These are phyloP conservation scores for Argyra leucocephala DNA, from an alignment of 2,888 invertebrate genomes.

Conservation along the genomic window DNA sequence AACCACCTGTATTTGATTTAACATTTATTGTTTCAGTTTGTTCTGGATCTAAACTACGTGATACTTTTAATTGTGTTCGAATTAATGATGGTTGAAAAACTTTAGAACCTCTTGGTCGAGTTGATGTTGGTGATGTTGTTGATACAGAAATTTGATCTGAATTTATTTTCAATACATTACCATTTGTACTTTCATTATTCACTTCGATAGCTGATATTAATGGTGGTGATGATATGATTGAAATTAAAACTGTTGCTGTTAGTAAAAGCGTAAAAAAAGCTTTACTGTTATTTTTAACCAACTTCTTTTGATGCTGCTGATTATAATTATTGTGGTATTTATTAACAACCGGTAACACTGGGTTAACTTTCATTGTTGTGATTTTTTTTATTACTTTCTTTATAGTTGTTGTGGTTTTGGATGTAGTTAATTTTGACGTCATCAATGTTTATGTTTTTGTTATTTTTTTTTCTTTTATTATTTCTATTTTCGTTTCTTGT, in stretches of 20 bases:
- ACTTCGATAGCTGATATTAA: not conserved
- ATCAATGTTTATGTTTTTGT: no score
- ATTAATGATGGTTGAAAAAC: conserved; percentile 49
- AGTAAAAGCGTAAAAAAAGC: not conserved
- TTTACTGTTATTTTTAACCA: not conserved
- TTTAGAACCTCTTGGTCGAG: not conserved
- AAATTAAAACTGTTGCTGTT: not conserved
- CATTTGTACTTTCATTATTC: conserved; percentile 9
- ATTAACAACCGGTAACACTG: not conserved
- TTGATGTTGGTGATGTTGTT: not conserved
- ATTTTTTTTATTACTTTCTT: not conserved
- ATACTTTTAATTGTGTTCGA: conserved; percentile 65
- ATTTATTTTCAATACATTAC: not conserved
- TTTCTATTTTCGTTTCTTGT: not conserved
- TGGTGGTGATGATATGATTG: not conserved
- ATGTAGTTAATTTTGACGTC: not conserved
- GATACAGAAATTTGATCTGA: not conserved
- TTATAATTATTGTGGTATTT: not conserved
- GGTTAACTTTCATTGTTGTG: not conserved
- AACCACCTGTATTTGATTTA: conserved; percentile 62
- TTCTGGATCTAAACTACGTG: conserved; percentile 65
- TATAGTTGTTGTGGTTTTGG: not conserved
- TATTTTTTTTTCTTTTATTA: not conserved
- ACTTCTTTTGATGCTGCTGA: no score
- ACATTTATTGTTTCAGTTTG: conserved; percentile 67